A percentile compares a stretch with the other conserved stretches of the same genome.
These are phyloP conservation scores for Wasmannia auropunctata DNA, from an alignment of 1,140 invertebrate species.

Conservation along the genomic window DNA sequence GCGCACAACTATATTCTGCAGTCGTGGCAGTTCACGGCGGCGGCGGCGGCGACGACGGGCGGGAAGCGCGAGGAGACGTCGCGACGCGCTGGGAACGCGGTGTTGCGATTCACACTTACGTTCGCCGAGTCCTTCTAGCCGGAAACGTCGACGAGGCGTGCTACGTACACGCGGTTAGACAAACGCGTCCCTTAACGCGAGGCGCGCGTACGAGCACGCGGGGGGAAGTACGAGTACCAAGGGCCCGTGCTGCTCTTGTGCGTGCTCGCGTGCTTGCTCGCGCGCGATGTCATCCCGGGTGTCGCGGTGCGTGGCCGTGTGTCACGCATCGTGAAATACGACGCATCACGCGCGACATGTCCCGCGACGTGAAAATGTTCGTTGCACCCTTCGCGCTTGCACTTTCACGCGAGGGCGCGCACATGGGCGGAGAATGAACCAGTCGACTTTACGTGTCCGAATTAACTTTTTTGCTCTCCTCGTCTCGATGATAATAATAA, in stretches of 20 bases:
- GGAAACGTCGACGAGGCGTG: constrained; percentile 63
- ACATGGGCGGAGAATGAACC: not conserved
- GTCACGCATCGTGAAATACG: constrained; percentile 75
- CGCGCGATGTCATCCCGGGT: constrained; percentile 14
- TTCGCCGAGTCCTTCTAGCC: constrained; percentile 76
- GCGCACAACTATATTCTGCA: constrained; percentile 62
- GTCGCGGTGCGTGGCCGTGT: constrained; percentile 45
- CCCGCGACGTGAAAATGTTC: constrained; percentile 79
- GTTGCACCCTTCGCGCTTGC: constrained; percentile 78
- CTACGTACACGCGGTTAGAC: constrained; percentile 43
- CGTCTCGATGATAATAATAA: not conserved
- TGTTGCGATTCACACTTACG: constrained; percentile 85
- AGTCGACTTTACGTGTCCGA: not conserved
- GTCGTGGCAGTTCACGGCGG: constrained; percentile 8
- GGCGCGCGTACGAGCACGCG: constrained; percentile 20
- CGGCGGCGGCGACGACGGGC: not conserved
- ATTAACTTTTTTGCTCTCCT: not conserved
- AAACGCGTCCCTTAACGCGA: constrained; percentile 55
- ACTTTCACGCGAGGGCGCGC: constrained; percentile 14
- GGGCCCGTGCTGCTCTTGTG: not conserved
- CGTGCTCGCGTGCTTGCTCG: constrained; percentile 53
- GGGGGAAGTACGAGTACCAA: not conserved
- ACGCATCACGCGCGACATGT: constrained; percentile 62
- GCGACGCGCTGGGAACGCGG: constrained; percentile 65
- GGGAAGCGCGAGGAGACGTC: constrained; percentile 21